Evolutionary conservation across 2,797 vertebrate genomes (phyloP).

Genomic region (Hypotaenidia okinawae): DNA sequence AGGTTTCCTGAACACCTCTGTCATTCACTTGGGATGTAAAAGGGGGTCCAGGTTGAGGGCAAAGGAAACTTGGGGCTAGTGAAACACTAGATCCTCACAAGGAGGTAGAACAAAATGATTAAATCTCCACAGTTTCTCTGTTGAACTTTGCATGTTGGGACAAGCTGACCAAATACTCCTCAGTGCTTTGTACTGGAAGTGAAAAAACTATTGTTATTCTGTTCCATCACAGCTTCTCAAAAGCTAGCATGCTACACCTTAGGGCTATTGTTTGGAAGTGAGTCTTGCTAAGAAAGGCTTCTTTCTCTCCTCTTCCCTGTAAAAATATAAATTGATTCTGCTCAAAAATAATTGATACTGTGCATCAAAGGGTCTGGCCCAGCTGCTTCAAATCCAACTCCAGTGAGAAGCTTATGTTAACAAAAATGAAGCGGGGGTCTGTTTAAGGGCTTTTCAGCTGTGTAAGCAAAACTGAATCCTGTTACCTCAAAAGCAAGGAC

Average conservation of each 20-base stretch:
- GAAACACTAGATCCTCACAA: neutral
- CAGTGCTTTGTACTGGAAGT: neutral
- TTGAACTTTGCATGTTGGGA: neutral
- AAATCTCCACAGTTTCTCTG: neutral
- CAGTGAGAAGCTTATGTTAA: neutral
- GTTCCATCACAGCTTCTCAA: neutral
- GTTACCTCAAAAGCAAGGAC: neutral
- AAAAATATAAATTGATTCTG: neutral
- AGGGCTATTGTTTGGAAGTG: neutral
- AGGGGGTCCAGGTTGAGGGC: neutral
- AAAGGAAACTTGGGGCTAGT: neutral
- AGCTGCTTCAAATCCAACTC: neutral
- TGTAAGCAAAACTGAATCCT: neutral
- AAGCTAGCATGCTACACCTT: neutral
- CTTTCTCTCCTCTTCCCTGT: neutral
- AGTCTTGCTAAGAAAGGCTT: neutral
- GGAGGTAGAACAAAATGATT: neutral
- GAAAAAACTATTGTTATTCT: neutral
- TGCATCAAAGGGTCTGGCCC: neutral
- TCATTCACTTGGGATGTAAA: neutral
- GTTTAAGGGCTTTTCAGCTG: slow-evolving; percentile 10
- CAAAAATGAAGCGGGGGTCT: neutral
- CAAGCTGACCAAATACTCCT: neutral
- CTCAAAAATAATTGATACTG: neutral
- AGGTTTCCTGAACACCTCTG: neutral